Conservation (phyloP, 2,113 vertebrate genomes). For the Taurulus bubalis region DNA sequence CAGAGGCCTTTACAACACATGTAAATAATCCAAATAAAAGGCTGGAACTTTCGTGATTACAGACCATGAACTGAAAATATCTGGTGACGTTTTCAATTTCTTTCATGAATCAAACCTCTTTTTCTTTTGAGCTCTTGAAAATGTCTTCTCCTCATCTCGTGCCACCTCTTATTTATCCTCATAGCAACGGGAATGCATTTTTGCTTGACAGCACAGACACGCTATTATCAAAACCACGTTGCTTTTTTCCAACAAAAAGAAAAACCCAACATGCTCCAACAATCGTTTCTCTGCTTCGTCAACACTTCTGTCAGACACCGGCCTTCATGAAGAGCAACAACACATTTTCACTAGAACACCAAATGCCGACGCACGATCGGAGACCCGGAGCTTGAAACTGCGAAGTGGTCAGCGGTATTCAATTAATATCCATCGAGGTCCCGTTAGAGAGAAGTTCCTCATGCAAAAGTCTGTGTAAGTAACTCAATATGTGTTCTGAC, state of each 20-base stretch:
- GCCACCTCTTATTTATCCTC: not conserved
- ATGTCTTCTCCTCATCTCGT: not conserved
- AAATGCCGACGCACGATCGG: too few relatives aligned
- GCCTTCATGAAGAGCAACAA: too few relatives aligned
- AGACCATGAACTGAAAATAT: not conserved
- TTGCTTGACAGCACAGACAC: not conserved
- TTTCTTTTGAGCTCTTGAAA: constrained; percentile 1
- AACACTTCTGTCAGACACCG: too few relatives aligned
- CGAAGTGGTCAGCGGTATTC: too few relatives aligned
- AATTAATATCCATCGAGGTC: too few relatives aligned
- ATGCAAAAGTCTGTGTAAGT: too few relatives aligned
- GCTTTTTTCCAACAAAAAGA: not conserved
- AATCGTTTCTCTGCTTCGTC: too few relatives aligned
- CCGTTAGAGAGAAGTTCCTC: too few relatives aligned
- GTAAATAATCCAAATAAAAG: constrained; percentile 76
- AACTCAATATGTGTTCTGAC: too few relatives aligned
- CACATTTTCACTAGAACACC: too few relatives aligned
- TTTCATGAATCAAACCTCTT: not conserved
- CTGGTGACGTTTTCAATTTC: not conserved
- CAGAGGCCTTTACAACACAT: constrained; percentile 64
- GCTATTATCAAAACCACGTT: not conserved
- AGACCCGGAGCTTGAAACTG: too few relatives aligned
- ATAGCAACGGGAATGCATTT: not conserved
- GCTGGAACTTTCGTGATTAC: constrained; percentile 31
- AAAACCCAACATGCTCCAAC: too few relatives aligned